Evolutionary conservation across 2,888 invertebrate species (phyloP).

Genomic region (Rhingia rostrata): DNA sequence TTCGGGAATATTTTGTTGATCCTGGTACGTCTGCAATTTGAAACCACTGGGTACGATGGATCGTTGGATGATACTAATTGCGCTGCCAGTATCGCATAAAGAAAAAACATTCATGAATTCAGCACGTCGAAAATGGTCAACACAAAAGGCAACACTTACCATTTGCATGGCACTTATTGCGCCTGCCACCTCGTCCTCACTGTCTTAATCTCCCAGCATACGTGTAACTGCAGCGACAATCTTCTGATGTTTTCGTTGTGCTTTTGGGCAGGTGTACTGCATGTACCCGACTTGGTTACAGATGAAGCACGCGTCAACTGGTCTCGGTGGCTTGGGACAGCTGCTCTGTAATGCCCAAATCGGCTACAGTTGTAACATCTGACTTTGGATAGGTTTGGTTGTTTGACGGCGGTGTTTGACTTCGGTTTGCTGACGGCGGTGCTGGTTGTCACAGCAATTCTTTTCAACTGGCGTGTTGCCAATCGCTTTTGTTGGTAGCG

Average conservation of each 20-base stretch:
- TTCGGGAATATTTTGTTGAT: slow-evolving; percentile 5
- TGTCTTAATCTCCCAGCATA: background rate
- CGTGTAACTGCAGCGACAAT: slow-evolving; percentile 13
- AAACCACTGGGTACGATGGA: background rate
- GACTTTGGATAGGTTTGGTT: too few relatives aligned
- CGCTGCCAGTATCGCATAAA: slow-evolving; percentile 22
- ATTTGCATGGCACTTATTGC: slow-evolving; percentile 12
- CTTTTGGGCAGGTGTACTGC: background rate
- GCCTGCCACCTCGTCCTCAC: slow-evolving; percentile 1
- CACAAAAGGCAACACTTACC: slow-evolving; percentile 13
- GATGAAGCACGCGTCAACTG: background rate
- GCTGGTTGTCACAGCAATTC: too few relatives aligned
- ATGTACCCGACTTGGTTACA: background rate
- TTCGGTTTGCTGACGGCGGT: too few relatives aligned
- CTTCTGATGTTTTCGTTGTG: slow-evolving; percentile 3
- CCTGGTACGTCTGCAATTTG: background rate
- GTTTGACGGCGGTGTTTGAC: too few relatives aligned
- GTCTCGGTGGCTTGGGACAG: background rate
- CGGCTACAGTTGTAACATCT: too few relatives aligned
- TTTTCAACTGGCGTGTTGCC: too few relatives aligned
- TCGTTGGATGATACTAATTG: slow-evolving; percentile 4
- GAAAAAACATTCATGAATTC: background rate
- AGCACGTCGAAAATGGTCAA: background rate
- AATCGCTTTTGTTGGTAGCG: too few relatives aligned
- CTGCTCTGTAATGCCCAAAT: background rate